Conservation (phyloP, 1,140 invertebrate species). For the Caenorhabditis brenneri region DNA sequence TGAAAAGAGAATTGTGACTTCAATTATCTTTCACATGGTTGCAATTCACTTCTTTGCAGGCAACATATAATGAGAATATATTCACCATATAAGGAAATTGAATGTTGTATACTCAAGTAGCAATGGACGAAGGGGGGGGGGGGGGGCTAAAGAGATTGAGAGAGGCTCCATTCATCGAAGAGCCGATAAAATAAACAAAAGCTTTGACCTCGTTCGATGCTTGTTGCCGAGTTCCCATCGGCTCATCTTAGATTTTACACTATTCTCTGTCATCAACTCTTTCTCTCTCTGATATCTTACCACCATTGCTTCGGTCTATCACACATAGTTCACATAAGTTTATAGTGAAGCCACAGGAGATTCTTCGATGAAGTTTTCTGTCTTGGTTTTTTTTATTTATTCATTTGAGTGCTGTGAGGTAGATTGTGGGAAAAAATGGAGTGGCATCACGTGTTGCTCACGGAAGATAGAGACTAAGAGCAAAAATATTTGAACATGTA, state of each 20-base stretch:
- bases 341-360: not conserved
- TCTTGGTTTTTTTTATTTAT: not conserved
- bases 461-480: constrained; percentile 1
- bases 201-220: constrained; percentile 4
- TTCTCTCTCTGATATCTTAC: not conserved
- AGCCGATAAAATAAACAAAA: constrained; percentile 33
- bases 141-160: not conserved
- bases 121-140: too few species aligned
- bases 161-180: not conserved
- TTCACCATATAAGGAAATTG: too few species aligned
- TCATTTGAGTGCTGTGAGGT: constrained; percentile 12
- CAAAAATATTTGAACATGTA: constrained; percentile 35
- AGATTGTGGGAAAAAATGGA: not conserved
- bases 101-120: not conserved
- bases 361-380: not conserved
- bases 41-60: too few species aligned
- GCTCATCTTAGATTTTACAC: constrained; percentile 26
- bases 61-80: too few species aligned
- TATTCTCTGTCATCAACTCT: constrained; percentile 8
- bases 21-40: not conserved
- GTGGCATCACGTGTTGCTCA: not conserved
- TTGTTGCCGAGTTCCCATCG: constrained; percentile 15
- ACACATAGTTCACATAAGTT: not conserved
- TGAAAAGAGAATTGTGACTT: not conserved
- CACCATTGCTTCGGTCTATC: not conserved